Evolutionary conservation across 2,888 invertebrate species (phyloP), one percentile per base, ranked within the genome.

Genomic region (Amaurobius ferox): DNA sequence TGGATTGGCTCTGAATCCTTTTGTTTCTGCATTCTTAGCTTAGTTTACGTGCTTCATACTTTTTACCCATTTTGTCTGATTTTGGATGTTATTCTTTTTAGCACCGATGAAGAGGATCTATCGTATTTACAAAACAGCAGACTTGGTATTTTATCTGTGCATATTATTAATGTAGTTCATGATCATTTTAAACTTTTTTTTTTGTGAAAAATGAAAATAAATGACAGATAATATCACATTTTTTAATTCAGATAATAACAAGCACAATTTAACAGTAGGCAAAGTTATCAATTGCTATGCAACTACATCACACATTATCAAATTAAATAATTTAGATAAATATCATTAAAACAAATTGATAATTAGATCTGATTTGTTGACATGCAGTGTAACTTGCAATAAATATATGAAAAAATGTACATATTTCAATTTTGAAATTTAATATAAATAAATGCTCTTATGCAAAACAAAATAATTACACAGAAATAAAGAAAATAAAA

Each of bases 181-280:
- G n/a, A n/a, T n/a, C n/a, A n/a, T n/a, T n/a, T n/a, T n/a, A n/a
- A n/a, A n/a, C n/a, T n/a, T n/a, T n/a, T n/a, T n/a, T n/a, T n/a
- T n/a, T n/a, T n/a, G n/a, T n/a, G n/a, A n/a, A n/a, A n/a, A n/a
- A n/a, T n/a, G n/a, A n/a, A n/a, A n/a, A n/a, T n/a, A n/a, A n/a
- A n/a, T n/a, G n/a, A n/a, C n/a, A 30, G 28, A 77, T 83, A 83
- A 77, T 83, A 83, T 83, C 83, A 83, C 83, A 83, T 71, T 83
- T 74, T 83, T 83, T 66, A 66, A 83, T 83, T 83, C 55, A 77
- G 55, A 83, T 74, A 70, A 5, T 73, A 83, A 83, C 83, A 77
- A 83, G 83, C 77, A 83, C 76, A 83, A 66, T 55, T 55, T 64
- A 80, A 80, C 73, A 80, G 62, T 73, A 83, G 76, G 83, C 83